Conservation (phyloP, 2,113 vertebrate genomes). For the Neomonachus schauinslandi region DNA sequence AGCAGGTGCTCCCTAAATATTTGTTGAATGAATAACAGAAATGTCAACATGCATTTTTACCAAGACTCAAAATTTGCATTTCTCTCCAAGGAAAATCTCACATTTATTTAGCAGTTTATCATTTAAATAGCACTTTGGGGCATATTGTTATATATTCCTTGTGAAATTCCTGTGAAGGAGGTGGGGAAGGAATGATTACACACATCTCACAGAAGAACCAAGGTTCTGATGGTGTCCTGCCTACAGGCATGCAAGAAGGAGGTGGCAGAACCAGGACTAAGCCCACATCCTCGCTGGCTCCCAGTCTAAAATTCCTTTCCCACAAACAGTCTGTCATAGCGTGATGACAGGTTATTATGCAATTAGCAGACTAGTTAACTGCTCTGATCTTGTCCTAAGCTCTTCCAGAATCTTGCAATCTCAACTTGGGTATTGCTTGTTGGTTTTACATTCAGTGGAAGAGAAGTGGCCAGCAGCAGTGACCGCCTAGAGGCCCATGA, state of each 20-base stretch:
- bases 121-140: background rate
- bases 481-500: background rate
- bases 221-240: background rate
- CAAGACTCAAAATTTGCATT: background rate
- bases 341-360: background rate
- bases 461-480: background rate
- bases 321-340: background rate
- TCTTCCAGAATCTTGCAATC: background rate
- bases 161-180: background rate
- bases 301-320: background rate
- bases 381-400: background rate
- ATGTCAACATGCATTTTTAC: conserved; percentile 2
- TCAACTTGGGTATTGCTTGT: background rate
- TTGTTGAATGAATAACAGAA: background rate
- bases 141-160: background rate
- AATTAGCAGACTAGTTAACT: background rate
- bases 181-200: background rate
- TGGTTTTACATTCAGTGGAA: background rate
- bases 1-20: background rate
- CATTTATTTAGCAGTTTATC: background rate
- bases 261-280: background rate
- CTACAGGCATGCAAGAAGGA: background rate
- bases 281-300: background rate
- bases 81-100: background rate
- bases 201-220: background rate